Percentiles rank a stretch among this genome's conserved stretches.
phyloP scores from a whole-genome alignment of 2,888 invertebrate genomes.

The Aphodius sticticus region DNA sequence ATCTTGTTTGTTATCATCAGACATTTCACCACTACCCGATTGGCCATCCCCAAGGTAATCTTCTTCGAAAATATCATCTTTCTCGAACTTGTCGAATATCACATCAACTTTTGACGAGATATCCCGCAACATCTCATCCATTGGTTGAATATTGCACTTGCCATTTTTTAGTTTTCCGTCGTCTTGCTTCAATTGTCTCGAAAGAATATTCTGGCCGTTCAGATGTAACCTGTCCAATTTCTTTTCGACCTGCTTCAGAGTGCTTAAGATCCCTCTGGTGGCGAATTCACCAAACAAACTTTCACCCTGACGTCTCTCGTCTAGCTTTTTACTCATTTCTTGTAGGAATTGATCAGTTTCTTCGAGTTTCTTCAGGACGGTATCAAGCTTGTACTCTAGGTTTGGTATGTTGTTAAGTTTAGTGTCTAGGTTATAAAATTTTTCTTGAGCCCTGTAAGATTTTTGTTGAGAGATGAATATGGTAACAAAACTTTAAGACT shows the following conservation, averaged over 20 bases:
- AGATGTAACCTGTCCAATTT: constrained; percentile 54
- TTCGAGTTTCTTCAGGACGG: constrained; percentile 48
- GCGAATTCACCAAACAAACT: constrained; percentile 57
- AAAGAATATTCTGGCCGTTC: constrained; percentile 34
- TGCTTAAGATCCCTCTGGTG: constrained; percentile 57
- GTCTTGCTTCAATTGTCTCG: constrained; percentile 40
- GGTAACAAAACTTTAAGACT: constrained; percentile 16
- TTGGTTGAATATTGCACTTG: constrained; percentile 54
- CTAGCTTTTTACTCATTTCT: constrained; percentile 45
- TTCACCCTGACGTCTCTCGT: constrained; percentile 45
- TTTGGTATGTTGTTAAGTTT: constrained; percentile 54
- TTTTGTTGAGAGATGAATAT: not conserved
- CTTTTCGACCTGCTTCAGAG: constrained; percentile 55
- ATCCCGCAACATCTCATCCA: constrained; percentile 57
- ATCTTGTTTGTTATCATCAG: constrained; percentile 36
- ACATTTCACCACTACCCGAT: constrained; percentile 39
- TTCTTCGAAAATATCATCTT: constrained; percentile 46
- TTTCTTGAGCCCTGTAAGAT: constrained; percentile 56
- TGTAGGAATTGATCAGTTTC: constrained; percentile 51
- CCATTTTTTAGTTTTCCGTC: constrained; percentile 49
- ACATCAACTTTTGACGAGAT: constrained; percentile 59
- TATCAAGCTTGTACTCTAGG: constrained; percentile 58
- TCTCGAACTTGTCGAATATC: constrained; percentile 56
- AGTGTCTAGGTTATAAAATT: constrained; percentile 53
- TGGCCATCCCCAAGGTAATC: constrained; percentile 45